A percentile compares a stretch with the other conserved stretches of the same genome.
Evolutionary conservation across 2,113 vertebrate species (phyloP).

Genomic region (Cathartes aura): DNA sequence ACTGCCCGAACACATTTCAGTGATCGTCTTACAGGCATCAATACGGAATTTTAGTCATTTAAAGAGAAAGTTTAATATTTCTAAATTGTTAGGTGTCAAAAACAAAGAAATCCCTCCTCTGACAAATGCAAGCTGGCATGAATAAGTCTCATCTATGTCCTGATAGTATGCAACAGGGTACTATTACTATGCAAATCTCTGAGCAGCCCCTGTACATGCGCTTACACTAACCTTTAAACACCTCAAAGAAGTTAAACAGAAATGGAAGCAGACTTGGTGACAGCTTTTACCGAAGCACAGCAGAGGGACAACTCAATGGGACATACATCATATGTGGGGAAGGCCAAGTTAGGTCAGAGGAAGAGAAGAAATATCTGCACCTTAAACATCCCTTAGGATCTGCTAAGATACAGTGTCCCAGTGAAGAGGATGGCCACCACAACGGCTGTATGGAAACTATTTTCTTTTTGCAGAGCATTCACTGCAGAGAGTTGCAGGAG

Average conservation of each 20-base stretch:
- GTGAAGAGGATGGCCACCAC: neutral
- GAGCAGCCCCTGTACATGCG: neutral
- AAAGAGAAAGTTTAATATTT: neutral
- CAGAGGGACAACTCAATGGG: neutral
- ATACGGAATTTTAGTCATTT: neutral
- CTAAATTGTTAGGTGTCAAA: neutral
- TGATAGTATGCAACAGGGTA: neutral
- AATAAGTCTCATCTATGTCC: neutral
- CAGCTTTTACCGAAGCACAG: neutral
- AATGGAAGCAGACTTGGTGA: neutral
- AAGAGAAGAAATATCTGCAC: neutral
- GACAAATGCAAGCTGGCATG: neutral
- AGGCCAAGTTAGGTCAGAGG: neutral
- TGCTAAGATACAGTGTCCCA: neutral
- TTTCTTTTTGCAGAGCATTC: neutral
- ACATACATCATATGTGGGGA: neutral
- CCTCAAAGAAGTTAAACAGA: neutral
- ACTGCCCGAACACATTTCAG: neutral
- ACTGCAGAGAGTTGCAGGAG: neutral
- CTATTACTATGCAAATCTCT: neutral
- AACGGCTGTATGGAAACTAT: rapidly evolving
- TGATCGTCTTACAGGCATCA: neutral
- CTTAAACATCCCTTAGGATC: neutral
- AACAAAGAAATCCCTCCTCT: neutral
- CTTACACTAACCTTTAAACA: neutral